Evolutionary conservation across 2,888 invertebrate genomes (phyloP).

Genomic region (Metalampra italica): DNA sequence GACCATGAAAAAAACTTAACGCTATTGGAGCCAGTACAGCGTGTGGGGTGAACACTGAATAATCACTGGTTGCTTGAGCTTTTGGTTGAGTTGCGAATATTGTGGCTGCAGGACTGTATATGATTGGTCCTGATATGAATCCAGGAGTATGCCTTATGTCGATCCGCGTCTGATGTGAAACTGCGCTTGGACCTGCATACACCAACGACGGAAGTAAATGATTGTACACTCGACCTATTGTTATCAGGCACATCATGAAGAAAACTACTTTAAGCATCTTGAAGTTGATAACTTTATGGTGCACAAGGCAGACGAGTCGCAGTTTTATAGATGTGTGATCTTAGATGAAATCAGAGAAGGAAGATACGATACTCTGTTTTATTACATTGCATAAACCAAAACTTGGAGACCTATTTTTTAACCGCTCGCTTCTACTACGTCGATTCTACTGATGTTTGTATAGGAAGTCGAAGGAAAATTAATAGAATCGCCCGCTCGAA

Average conservation of each 20-base stretch:
- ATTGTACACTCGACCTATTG: slow-evolving; percentile 30
- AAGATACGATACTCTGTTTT: too few relatives aligned
- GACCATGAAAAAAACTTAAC: slow-evolving; percentile 52
- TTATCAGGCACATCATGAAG: slow-evolving; percentile 32
- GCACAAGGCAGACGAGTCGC: slow-evolving; percentile 37
- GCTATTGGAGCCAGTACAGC: slow-evolving; percentile 51
- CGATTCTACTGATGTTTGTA: too few relatives aligned
- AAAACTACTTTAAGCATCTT: slow-evolving; percentile 52
- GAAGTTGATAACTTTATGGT: slow-evolving; percentile 22
- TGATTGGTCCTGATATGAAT: slow-evolving; percentile 38
- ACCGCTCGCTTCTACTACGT: too few relatives aligned
- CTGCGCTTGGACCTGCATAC: slow-evolving; percentile 72
- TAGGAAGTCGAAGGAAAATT: too few relatives aligned
- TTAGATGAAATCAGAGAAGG: too few relatives aligned
- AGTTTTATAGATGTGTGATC: slow-evolving; percentile 59
- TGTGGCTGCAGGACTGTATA: slow-evolving; percentile 44
- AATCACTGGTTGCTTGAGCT: slow-evolving; percentile 21
- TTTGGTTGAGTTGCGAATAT: slow-evolving; percentile 30
- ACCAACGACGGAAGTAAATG: slow-evolving; percentile 49
- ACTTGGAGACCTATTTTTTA: too few relatives aligned
- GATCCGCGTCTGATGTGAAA: slow-evolving; percentile 76
- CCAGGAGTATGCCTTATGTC: slow-evolving; percentile 60
- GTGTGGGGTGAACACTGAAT: slow-evolving; percentile 39
- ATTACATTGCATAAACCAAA: too few relatives aligned
- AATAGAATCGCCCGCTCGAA: too few relatives aligned